Base-by-base conservation (phyloP, 2,888 invertebrate genomes). In the Drosophila anomalata region DNA sequence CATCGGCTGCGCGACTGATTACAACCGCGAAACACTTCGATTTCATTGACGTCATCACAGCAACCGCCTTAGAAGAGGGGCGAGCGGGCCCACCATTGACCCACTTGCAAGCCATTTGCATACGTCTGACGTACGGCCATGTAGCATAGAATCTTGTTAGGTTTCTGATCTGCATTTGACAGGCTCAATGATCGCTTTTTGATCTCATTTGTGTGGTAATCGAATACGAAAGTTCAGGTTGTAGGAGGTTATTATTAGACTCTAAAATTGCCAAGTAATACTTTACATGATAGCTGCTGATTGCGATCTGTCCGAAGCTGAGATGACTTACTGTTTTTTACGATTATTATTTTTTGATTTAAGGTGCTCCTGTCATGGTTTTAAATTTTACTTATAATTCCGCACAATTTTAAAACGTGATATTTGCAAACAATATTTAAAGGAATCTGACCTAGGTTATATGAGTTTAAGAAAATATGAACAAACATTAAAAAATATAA, bases 41-140 rank as follows among this genome's bases (percentile, higher is more conserved):
- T 68, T 53, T 55, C 50, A 83, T 83, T 82, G 84, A 86, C 82
- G 82, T 82, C 82, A 82, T 57, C 39, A 20, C 65, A 65, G 46
- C 20, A 20, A 14, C 50, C 50, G 41, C n/a, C 14, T 6, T n/a
- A 14, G 48, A 20, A 22, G 0, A 20, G 26, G 5, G n/a, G 24
- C 12, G 22, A 36, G 26, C 14, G 22, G 50, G 47, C 26, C 36
- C 31, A 62, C 67, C 69, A 74, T 61, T 86, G 81, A 82, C 81
- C 83, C 63, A 82, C 47, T 76, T 82, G 68, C 47, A 47, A 73
- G 63, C 50, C 57, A 56, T 39, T 85, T 67, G 61, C 73, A 63
- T 44, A 31, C n/a, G 53, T 59, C 59, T 44, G 55, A 61, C 54
- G 65, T 53, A 29, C 53, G 63, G 24, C 46, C 46, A 6, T 47